Base-by-base conservation (phyloP, 2,113 vertebrate species). In the Cranoglanis bouderius region DNA sequence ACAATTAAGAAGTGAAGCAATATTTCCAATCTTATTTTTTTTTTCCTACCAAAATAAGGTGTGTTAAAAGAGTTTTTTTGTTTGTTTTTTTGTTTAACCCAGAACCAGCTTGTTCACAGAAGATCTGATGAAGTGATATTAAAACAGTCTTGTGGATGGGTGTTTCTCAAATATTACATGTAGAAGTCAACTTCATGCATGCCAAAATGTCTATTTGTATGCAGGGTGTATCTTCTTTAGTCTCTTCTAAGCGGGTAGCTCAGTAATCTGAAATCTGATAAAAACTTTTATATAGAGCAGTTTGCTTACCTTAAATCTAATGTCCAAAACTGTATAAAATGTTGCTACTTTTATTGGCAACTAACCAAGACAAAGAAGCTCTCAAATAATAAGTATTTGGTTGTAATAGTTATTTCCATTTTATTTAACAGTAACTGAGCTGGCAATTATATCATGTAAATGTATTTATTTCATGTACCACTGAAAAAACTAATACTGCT, bases 401-500 rank as follows among this genome's bases (percentile, higher is more conserved):
- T 53, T 53, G 29, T 77, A 2, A 29, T 46, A 46, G 74, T 78
- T 29, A 46, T 46, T 72, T 74, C 14, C n/a, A 43, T 61, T 83
- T 84, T 88, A 63, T 75, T 75, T 12, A 16, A 84, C 26, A 85
- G 83, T 86, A 82, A 59, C 59, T 72, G 43, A 85, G 61, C 14
- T 87, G 19, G 38, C 85, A 57, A 57, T 43, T 35, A 16, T 40
- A 65, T 6, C 18, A 21, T 16, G 19, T 26, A 49, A 32, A 46
- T 32, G 21, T 12, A 40, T 80, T 63, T 63, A 35, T 82, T 82
- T 57, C 5, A 74, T 81, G 32, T 75, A 65, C 14, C 67, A 75
- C 1, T 59, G n/a, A 72, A 49, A 49, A 83, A 88, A 84, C 40
- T 35, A 88, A 84, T 84, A 88, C 87, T 84, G 87, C 81, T n/a